Conservation (phyloP, 2,797 vertebrate species). For the Gastrophryne carolinensis region DNA sequence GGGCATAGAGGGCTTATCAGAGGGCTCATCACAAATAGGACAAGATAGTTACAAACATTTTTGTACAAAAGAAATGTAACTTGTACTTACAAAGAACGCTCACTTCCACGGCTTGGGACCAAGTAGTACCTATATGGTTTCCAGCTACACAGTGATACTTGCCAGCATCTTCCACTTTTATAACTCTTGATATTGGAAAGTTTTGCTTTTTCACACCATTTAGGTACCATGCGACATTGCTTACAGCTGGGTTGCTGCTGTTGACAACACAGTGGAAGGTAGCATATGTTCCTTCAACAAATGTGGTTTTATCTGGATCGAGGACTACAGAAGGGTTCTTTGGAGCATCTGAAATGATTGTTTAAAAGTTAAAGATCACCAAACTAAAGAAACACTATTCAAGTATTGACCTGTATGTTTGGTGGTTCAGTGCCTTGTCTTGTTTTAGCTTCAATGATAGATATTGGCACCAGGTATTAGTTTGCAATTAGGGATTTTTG, state of each 20-base stretch:
- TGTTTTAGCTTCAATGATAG: no score
- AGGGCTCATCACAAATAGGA: background rate
- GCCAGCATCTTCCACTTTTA: background rate
- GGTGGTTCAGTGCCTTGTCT: no score
- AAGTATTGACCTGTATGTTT: no score
- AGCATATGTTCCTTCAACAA: background rate
- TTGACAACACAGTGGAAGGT: background rate
- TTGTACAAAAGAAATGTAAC: no score
- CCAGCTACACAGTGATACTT: background rate
- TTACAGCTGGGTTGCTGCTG: slow-evolving; percentile 16
- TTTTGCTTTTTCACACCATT: background rate
- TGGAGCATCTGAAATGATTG: slow-evolving; percentile 19
- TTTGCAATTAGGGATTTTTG: no score
- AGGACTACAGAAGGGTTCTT: slow-evolving; percentile 7
- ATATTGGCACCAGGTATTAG: no score
- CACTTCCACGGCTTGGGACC: background rate
- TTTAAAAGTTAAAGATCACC: background rate
- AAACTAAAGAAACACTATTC: background rate
- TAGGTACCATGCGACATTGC: background rate
- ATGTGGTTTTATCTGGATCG: background rate
- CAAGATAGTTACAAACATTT: no score
- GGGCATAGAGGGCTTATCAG: no score
- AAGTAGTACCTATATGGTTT: background rate
- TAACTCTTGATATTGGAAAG: no score
- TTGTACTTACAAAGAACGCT: slow-evolving; percentile 29